Base-by-base conservation (phyloP, 2,113 vertebrate species). In the Naja naja region DNA sequence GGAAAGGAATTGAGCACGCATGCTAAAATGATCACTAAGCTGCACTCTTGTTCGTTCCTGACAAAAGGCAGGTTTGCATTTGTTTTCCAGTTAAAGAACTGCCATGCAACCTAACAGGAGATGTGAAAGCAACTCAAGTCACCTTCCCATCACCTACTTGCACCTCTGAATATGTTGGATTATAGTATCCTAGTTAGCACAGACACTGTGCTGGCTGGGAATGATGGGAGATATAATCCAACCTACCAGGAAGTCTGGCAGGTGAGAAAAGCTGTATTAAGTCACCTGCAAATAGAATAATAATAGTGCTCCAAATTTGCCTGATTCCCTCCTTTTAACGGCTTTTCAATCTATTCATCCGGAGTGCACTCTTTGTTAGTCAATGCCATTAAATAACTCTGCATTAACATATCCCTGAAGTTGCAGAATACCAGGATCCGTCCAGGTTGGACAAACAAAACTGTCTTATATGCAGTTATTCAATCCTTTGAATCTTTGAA, bases 1-100 rank as follows among this genome's bases (percentile, higher is more conserved):
- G 23, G 18, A 53, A 95, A 52, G 92, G 92, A 45, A 94, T 96
- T 49, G 94, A 11, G 96, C 22, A 94, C 18, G 49, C 45, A 85
- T 54, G 55, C 0, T 94, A 93, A 0, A n/a, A 89, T 14, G 3
- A 43, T 11, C 22, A 14, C 16, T 25, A 87, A 89, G 34, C 56
- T 34, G 0, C 89, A 49, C 0, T 47, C 30, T 34, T 39, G 34
- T 92, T 23, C 81, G 22, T 0, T 20, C 5, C 6, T 45, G 93
- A 92, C 0, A 22, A 87, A 16, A 91, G 1, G 8, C 2, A 52
- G 3, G 1, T 45, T 89, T 49, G 45, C n/a, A 81, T 81, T 81
- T 39, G 34, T 39, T 81, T 43, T 39, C 18, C 18, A 43, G 34
- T 81, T 81, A 81, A 43, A 81, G 74, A 22, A 43, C 34, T 39